Evolutionary conservation across 2,888 invertebrate species (phyloP).

Genomic region (Stomorhina lunata): DNA sequence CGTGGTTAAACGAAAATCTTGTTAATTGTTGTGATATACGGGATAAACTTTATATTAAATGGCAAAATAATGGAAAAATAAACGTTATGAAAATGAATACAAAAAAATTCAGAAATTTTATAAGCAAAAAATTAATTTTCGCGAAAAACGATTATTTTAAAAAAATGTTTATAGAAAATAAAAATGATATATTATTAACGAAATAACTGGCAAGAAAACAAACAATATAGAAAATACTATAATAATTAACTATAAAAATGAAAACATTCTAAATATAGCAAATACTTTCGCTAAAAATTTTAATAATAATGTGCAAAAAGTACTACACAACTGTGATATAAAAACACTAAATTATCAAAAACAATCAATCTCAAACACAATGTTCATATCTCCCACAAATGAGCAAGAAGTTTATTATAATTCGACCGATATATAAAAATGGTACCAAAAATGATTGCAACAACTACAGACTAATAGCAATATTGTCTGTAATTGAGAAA

Average conservation of each 20-base stretch:
- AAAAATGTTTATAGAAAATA: background rate
- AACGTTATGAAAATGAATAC: background rate
- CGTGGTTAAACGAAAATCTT: background rate
- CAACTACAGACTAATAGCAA: too few relatives aligned
- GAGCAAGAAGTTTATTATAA: background rate
- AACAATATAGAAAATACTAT: too few relatives aligned
- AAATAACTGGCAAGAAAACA: too few relatives aligned
- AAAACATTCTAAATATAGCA: too few relatives aligned
- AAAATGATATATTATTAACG: too few relatives aligned
- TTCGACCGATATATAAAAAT: background rate
- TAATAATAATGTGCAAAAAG: background rate
- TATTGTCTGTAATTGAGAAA: background rate
- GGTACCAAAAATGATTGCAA: background rate
- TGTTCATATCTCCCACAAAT: background rate
- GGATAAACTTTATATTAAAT: background rate
- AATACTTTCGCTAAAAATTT: too few relatives aligned
- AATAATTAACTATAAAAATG: too few relatives aligned
- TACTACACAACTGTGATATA: background rate
- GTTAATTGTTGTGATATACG: background rate
- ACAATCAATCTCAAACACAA: background rate
- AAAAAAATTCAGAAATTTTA: too few relatives aligned
- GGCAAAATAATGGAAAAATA: background rate
- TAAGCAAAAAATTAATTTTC: background rate
- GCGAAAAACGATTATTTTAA: background rate
- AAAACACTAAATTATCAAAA: background rate